Conservation (phyloP, 2,797 vertebrate species). For the Triplophysa yarkandensis region DNA sequence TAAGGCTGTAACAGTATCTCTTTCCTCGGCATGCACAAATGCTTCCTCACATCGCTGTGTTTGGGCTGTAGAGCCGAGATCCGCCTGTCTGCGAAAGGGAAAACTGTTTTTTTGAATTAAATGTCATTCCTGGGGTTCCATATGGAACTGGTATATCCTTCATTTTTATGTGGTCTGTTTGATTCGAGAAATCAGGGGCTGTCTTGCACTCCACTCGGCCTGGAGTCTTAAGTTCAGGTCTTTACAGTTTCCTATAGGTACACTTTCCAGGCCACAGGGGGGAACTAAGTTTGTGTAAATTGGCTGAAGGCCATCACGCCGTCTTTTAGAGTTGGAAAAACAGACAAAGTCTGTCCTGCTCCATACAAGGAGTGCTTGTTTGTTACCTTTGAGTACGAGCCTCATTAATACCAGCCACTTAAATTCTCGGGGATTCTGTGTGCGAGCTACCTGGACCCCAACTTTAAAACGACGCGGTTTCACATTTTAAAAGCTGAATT, state of each 20-base stretch:
- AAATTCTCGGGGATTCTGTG: slow-evolving; percentile 54
- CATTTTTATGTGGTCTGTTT: slow-evolving; percentile 66
- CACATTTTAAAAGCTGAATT: slow-evolving; percentile 54
- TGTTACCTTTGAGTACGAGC: slow-evolving; percentile 54
- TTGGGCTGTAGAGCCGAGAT: slow-evolving; percentile 48
- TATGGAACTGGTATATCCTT: slow-evolving; percentile 65
- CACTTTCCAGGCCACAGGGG: slow-evolving; percentile 62
- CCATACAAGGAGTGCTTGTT: slow-evolving; percentile 63
- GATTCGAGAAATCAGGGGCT: slow-evolving; percentile 58
- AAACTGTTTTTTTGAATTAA: slow-evolving; percentile 65
- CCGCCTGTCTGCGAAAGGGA: slow-evolving; percentile 39
- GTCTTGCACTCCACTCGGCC: slow-evolving; percentile 50
- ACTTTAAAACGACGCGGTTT: slow-evolving; percentile 54
- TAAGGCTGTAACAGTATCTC: slow-evolving; percentile 56
- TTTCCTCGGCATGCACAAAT: slow-evolving; percentile 56
- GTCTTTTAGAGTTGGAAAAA: slow-evolving; percentile 55
- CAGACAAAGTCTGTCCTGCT: slow-evolving; percentile 60
- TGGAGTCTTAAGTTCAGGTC: slow-evolving; percentile 56
- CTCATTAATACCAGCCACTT: slow-evolving; percentile 58
- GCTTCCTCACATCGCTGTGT: slow-evolving; percentile 59
- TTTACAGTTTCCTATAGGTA: slow-evolving; percentile 67
- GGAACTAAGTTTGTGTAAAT: slow-evolving; percentile 61
- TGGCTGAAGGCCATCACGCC: slow-evolving; percentile 57
- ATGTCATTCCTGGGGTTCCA: slow-evolving; percentile 62
- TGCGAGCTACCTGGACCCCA: slow-evolving; percentile 51